These are phyloP conservation scores for Drosophila burlai DNA, from an alignment of 1,140 invertebrate genomes.

Conservation along the genomic window DNA sequence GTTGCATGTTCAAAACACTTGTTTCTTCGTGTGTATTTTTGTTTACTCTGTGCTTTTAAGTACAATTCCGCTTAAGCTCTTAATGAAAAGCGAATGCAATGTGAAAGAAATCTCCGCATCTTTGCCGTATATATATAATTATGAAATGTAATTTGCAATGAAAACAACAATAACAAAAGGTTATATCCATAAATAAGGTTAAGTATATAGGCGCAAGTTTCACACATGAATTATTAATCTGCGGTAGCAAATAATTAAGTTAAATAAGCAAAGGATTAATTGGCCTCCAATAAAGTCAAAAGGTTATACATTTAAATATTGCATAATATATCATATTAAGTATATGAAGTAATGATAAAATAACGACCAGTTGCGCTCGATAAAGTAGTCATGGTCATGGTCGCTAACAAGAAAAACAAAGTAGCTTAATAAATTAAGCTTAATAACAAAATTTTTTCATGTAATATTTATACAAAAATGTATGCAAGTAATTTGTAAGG, in stretches of 20 bases:
- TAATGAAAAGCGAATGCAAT: constrained; percentile 62
- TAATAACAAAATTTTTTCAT: background rate
- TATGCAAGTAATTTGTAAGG: background rate
- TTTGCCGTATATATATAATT: constrained; percentile 37
- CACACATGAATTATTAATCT: constrained; percentile 14
- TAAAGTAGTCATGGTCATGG: background rate
- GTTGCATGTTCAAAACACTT: too few species aligned
- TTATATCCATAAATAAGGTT: constrained; percentile 28
- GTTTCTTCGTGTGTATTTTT: background rate
- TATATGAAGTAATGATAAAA: background rate
- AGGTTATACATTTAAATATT: constrained; percentile 6
- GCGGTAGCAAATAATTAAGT: constrained; percentile 29
- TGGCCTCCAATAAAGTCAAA: constrained; percentile 11
- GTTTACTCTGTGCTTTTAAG: constrained; percentile 33
- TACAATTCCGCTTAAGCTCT: constrained; percentile 55
- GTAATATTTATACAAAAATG: background rate
- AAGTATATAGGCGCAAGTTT: constrained; percentile 16
- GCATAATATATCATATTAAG: background rate
- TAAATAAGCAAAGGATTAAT: constrained; percentile 24
- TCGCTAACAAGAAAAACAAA: background rate
- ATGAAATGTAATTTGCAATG: constrained; percentile 55
- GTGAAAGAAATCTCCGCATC: constrained; percentile 4
- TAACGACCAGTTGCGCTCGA: background rate
- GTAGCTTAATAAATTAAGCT: background rate
- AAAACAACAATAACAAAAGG: constrained; percentile 22